A percentile compares a stretch with the other conserved stretches of the same genome.
Evolutionary conservation across 1,140 invertebrate species (phyloP).

Genomic region (Drosophila kurseongensis): DNA sequence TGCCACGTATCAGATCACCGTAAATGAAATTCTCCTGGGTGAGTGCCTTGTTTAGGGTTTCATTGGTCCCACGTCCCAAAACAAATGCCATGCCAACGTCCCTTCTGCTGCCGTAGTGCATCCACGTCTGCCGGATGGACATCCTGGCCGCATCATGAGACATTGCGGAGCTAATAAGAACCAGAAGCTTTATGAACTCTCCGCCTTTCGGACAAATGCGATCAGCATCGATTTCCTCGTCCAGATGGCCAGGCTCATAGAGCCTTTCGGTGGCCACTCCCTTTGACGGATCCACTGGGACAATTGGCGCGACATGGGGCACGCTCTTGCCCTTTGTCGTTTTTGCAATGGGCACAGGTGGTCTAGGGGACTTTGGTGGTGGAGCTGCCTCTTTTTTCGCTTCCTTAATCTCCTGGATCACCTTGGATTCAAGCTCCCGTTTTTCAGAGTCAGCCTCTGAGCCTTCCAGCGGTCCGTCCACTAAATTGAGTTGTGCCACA

Average conservation of each 20-base stretch:
- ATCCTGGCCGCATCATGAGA: slow-evolving; percentile 90
- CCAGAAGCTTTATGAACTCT: slow-evolving; percentile 88
- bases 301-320: slow-evolving; percentile 3
- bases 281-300: slow-evolving; percentile 69
- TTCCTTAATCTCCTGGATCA: slow-evolving; percentile 62
- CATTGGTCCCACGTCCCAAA: slow-evolving; percentile 87
- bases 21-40: slow-evolving; percentile 89
- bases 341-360: slow-evolving; percentile 29
- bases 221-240: slow-evolving; percentile 86
- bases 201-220: slow-evolving; percentile 88
- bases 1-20: slow-evolving; percentile 91
- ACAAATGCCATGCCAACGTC: slow-evolving; percentile 92
- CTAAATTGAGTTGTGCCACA: slow-evolving; percentile 48
- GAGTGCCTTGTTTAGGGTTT: slow-evolving; percentile 86
- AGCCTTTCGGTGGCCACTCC: slow-evolving; percentile 85
- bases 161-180: slow-evolving; percentile 93
- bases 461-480: slow-evolving; percentile 36
- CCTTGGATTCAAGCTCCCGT: slow-evolving; percentile 41
- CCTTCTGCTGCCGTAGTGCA: slow-evolving; percentile 89
- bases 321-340: slow-evolving; percentile 42
- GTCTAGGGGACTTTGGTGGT: slow-evolving; percentile 5
- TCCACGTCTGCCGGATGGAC: slow-evolving; percentile 94
- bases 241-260: slow-evolving; percentile 88
- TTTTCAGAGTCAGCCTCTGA: slow-evolving; percentile 15
- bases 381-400: slow-evolving; percentile 21